Conservation (phyloP, 2,113 vertebrate species). For the Pelecanoides urinatrix region DNA sequence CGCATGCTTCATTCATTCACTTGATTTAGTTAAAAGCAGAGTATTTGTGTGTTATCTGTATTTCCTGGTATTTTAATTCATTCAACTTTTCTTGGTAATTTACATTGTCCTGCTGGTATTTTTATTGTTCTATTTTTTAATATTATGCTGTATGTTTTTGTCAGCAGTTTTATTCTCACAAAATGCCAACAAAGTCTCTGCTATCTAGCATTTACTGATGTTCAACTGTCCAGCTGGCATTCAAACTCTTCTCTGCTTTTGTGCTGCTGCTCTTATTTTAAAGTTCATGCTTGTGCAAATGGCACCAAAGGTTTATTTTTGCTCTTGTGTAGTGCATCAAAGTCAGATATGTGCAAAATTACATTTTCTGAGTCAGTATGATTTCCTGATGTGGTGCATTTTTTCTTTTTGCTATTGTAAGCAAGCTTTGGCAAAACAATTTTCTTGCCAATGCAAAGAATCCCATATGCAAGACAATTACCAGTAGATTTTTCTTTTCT, state of each 20-base stretch:
- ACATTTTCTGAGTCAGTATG: background rate
- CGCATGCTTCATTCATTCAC: background rate
- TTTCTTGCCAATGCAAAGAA: slow-evolving; percentile 8
- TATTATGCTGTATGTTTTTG: background rate
- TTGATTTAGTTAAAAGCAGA: background rate
- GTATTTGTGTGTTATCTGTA: background rate
- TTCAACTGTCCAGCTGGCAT: background rate
- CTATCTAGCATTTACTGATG: background rate
- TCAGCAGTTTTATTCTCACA: background rate
- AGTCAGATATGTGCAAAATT: background rate
- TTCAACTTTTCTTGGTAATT: background rate
- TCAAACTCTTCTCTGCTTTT: background rate
- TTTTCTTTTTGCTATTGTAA: background rate
- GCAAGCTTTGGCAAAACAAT: background rate
- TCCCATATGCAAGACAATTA: background rate
- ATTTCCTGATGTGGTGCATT: background rate
- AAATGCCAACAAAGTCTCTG: background rate
- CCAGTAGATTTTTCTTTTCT: background rate
- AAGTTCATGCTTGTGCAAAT: slow-evolving; percentile 41
- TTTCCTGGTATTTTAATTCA: background rate
- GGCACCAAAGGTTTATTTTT: background rate
- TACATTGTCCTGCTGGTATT: background rate
- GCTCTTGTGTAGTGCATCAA: background rate
- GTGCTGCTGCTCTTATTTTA: background rate
- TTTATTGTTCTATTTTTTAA: background rate